Percentiles rank a stretch among this genome's conserved stretches.
Conservation (phyloP, 2,888 invertebrate species). For the Sceliomorpha sp. region DNA sequence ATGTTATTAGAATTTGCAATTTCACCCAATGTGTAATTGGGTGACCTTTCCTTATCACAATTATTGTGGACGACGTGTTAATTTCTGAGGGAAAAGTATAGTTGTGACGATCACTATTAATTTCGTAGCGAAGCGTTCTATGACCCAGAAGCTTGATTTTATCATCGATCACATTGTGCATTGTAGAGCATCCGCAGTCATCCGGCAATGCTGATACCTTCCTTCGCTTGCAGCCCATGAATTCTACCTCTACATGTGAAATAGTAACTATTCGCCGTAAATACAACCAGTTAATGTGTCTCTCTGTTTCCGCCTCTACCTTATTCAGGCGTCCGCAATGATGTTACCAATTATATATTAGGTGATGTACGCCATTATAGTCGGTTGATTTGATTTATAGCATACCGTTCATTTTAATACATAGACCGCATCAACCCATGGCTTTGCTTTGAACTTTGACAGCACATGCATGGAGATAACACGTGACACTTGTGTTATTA, state of each 20-base stretch:
- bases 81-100: slow-evolving; percentile 30
- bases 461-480: too few relatives aligned
- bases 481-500: too few relatives aligned
- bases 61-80: slow-evolving; percentile 28
- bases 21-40: too few relatives aligned
- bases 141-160: slow-evolving; percentile 55
- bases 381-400: slow-evolving; percentile 42
- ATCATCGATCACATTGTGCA: slow-evolving; percentile 48
- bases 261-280: slow-evolving; percentile 41
- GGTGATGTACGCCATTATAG: slow-evolving; percentile 26
- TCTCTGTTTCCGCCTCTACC: slow-evolving; percentile 39
- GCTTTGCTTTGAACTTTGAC: too few relatives aligned
- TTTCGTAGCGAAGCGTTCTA: slow-evolving; percentile 42
- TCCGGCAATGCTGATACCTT: slow-evolving; percentile 53
- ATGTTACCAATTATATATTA: slow-evolving; percentile 44
- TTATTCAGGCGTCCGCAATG: slow-evolving; percentile 46
- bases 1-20: too few relatives aligned
- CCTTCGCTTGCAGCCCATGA: slow-evolving; percentile 41
- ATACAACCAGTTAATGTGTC: slow-evolving; percentile 48
- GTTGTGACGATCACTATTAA: slow-evolving; percentile 39
- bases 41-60: background rate
- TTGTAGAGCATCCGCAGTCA: slow-evolving; percentile 51
- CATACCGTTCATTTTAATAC: slow-evolving; percentile 28
- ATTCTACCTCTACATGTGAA: slow-evolving; percentile 42
- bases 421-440: too few relatives aligned